Evolutionary conservation across 1,140 invertebrate genomes (phyloP).

Genomic region (Orius insidiosus): DNA sequence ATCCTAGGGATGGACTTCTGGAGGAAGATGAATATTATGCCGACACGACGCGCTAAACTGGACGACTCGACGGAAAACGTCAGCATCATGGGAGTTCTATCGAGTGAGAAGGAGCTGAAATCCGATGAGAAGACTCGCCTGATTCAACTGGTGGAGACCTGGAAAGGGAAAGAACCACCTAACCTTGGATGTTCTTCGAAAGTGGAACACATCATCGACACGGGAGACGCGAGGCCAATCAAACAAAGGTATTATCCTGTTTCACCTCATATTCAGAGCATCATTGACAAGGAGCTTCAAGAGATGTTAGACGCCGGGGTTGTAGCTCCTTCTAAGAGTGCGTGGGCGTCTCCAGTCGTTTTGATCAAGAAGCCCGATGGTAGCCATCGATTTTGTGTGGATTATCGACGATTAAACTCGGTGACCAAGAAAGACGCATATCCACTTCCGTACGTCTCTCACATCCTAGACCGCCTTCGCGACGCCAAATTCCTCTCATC

Average conservation of each 20-base stretch:
- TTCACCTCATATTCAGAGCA: slow-evolving; percentile 17
- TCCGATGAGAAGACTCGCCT: too few species aligned
- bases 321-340: slow-evolving; percentile 21
- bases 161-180: too few species aligned
- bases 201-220: slow-evolving; percentile 22
- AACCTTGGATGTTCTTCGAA: too few species aligned
- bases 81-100: too few species aligned
- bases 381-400: slow-evolving; percentile 18
- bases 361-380: slow-evolving; percentile 20
- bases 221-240: slow-evolving; percentile 20
- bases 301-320: slow-evolving; percentile 21
- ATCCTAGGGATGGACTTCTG: too few species aligned
- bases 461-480: slow-evolving; percentile 16
- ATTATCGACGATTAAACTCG: slow-evolving; percentile 18
- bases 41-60: too few species aligned
- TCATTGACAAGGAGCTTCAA: slow-evolving; percentile 21
- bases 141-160: too few species aligned
- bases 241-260: slow-evolving; percentile 21
- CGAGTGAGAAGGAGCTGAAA: too few species aligned
- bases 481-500: slow-evolving; percentile 22
- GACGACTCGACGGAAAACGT: too few species aligned
- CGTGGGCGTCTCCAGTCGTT: slow-evolving; percentile 21
- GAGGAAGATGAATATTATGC: too few species aligned
- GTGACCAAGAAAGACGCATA: slow-evolving; percentile 15
- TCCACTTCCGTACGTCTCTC: slow-evolving; percentile 7